Evolutionary conservation across 1,140 invertebrate species (phyloP).

Genomic region (Drosophila elegans): DNA sequence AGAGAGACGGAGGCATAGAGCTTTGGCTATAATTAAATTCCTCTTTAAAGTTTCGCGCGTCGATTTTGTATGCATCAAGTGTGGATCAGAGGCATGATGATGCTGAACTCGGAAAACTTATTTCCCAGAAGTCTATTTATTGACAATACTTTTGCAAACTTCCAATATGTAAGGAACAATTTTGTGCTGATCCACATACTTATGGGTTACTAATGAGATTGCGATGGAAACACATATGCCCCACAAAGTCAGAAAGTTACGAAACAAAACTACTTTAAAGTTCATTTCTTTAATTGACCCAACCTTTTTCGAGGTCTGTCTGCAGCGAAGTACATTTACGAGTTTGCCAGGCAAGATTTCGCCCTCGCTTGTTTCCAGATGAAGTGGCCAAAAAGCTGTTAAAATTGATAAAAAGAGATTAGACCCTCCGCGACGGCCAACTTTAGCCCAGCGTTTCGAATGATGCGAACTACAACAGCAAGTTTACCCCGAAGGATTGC

Average conservation of each 20-base stretch:
- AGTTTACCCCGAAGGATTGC: slow-evolving; percentile 13
- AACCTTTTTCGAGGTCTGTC: not conserved
- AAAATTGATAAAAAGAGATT: slow-evolving; percentile 27
- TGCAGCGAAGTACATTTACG: not conserved
- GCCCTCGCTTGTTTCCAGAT: not conserved
- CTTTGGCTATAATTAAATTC: slow-evolving; percentile 76
- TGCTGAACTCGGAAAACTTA: not conserved
- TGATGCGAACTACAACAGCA: not conserved
- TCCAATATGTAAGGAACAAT: not conserved
- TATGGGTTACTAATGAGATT: not conserved
- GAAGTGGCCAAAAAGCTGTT: slow-evolving; percentile 14
- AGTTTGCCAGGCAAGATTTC: not conserved
- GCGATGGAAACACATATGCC: too few species aligned
- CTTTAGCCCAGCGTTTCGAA: slow-evolving; percentile 16
- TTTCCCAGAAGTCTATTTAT: not conserved
- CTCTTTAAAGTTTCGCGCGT: slow-evolving; percentile 61
- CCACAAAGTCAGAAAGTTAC: too few species aligned
- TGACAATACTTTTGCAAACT: not conserved
- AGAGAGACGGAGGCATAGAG: slow-evolving; percentile 9
- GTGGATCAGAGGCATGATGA: too few species aligned
- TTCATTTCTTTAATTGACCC: not conserved
- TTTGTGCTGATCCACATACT: not conserved
- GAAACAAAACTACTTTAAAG: not conserved
- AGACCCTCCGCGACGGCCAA: slow-evolving; percentile 1
- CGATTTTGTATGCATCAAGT: slow-evolving; percentile 16